These are phyloP conservation scores for Drosophila recens DNA, from an alignment of 2,888 invertebrate species.

Conservation along the genomic window DNA sequence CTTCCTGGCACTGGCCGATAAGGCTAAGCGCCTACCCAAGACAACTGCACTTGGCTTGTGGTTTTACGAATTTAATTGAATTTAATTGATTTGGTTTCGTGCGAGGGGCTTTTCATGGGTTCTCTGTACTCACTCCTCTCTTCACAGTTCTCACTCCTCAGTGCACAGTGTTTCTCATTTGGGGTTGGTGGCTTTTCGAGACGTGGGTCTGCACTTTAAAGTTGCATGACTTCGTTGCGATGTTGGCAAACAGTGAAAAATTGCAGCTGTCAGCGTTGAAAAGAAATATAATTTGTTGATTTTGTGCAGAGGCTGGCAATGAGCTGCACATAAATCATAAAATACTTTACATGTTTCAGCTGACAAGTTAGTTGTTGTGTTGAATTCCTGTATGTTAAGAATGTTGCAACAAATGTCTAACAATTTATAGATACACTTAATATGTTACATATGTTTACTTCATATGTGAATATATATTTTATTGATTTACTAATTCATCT, in stretches of 20 bases:
- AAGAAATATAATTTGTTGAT: slow-evolving; percentile 68
- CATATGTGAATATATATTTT: not conserved
- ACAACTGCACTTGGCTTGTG: slow-evolving; percentile 72
- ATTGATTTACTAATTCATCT: not conserved
- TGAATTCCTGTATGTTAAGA: slow-evolving; percentile 1
- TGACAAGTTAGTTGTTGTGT: slow-evolving; percentile 20
- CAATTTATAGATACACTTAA: not conserved
- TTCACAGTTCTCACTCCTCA: not conserved
- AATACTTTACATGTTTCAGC: slow-evolving; percentile 56
- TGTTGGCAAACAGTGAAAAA: slow-evolving; percentile 62
- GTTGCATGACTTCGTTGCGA: slow-evolving; percentile 58
- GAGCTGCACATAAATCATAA: slow-evolving; percentile 67
- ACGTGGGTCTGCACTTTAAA: slow-evolving; percentile 42
- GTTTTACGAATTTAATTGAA: slow-evolving; percentile 75
- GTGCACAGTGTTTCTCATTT: slow-evolving; percentile 12
- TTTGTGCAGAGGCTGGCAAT: slow-evolving; percentile 35
- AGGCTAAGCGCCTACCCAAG: slow-evolving; percentile 53
- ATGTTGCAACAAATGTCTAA: slow-evolving; percentile 6
- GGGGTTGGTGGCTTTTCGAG: slow-evolving; percentile 8
- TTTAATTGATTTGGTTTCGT: slow-evolving; percentile 74
- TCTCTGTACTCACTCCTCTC: not conserved
- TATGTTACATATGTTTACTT: not conserved
- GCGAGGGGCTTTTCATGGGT: slow-evolving; percentile 22
- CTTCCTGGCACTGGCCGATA: slow-evolving; percentile 52
- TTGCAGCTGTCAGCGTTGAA: slow-evolving; percentile 72